phyloP scores from a whole-genome alignment of 2,888 invertebrate species.

The Diaperis boleti region DNA sequence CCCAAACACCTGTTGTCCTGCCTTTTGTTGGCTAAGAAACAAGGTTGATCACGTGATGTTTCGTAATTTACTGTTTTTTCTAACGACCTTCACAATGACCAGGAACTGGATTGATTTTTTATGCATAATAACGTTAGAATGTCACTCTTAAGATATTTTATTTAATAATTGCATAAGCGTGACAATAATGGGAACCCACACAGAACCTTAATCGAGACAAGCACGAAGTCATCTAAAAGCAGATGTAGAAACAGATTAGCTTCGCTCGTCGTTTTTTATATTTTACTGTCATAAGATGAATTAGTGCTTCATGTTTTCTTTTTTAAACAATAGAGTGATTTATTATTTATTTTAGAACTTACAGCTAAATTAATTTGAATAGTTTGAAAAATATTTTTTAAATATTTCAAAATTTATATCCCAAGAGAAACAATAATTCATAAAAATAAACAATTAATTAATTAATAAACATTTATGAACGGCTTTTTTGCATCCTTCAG shows the following conservation, averaged over 20 bases:
- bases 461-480: too few relatives aligned
- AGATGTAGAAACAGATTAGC: neutral
- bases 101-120: constrained; percentile 17
- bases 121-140: constrained; percentile 3
- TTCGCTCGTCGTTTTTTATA: neutral
- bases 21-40: constrained; percentile 1
- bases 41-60: constrained; percentile 5
- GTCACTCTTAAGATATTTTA: neutral
- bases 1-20: constrained; percentile 3
- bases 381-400: too few relatives aligned
- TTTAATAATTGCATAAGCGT: constrained; percentile 13
- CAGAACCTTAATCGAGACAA: neutral
- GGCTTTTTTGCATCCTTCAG: too few relatives aligned
- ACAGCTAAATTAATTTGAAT: too few relatives aligned
- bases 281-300: neutral
- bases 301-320: too few relatives aligned
- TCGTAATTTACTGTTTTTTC: constrained; percentile 14
- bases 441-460: too few relatives aligned
- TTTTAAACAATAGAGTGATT: too few relatives aligned
- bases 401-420: too few relatives aligned
- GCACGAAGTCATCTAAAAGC: neutral
- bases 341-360: too few relatives aligned
- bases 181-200: constrained; percentile 6
- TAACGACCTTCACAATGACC: constrained; percentile 14
- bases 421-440: too few relatives aligned